Evolutionary conservation across 2,797 vertebrate species (phyloP).

Genomic region (Vultur gryphus): DNA sequence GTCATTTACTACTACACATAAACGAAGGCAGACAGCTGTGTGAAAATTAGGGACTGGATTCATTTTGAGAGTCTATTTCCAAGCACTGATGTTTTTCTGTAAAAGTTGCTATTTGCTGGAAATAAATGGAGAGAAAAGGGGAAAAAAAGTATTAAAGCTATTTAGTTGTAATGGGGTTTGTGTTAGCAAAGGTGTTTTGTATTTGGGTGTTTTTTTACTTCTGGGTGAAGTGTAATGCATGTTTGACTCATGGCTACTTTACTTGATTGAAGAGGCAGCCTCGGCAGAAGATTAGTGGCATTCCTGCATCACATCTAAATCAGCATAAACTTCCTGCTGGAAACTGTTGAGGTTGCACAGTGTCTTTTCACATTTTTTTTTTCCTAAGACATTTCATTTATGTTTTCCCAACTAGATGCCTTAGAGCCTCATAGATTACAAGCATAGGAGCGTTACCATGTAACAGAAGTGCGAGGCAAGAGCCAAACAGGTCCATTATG

Average conservation of each 20-base stretch:
- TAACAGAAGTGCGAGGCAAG: not conserved
- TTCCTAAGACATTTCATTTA: not conserved
- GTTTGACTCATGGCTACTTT: not conserved
- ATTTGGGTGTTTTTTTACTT: not conserved
- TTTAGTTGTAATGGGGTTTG: not conserved
- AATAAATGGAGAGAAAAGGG: not conserved
- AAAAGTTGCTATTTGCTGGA: not conserved
- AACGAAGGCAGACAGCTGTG: not conserved
- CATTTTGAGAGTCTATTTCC: not conserved
- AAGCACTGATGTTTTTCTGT: not conserved
- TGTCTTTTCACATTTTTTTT: not conserved
- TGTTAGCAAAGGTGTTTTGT: not conserved
- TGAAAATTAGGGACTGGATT: not conserved
- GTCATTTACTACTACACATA: not conserved
- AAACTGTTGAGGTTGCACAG: not conserved
- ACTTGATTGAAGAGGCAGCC: not conserved
- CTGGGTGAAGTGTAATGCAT: not conserved
- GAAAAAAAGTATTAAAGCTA: not conserved
- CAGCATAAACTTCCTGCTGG: not conserved
- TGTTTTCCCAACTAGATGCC: not conserved
- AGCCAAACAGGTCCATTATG: not conserved
- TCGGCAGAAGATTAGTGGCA: not conserved
- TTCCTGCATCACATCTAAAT: not conserved
- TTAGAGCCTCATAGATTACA: not conserved
- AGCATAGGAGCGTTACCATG: rapidly evolving